Conservation (phyloP, 2,113 vertebrate genomes). For the Mus pahari region DNA sequence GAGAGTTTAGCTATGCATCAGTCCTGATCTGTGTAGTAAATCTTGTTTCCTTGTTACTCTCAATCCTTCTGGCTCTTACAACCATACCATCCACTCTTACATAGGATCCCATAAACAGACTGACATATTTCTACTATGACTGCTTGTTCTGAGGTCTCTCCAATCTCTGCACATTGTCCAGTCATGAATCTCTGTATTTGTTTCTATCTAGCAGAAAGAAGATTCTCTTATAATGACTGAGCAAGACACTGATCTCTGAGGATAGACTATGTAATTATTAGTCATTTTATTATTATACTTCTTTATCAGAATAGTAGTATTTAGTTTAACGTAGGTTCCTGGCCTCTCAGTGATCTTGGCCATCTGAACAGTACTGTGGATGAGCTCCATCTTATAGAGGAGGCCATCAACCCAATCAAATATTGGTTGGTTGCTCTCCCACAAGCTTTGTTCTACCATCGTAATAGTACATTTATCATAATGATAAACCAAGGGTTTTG, state of each 20-base stretch:
- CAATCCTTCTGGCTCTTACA: neutral
- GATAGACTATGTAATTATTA: neutral
- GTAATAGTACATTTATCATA: neutral
- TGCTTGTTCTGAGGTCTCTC: neutral
- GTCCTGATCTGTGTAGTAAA: neutral
- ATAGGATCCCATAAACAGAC: neutral
- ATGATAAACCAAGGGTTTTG: no score
- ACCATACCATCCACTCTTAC: neutral
- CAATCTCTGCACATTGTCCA: neutral
- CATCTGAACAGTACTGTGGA: neutral
- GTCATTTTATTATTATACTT: neutral
- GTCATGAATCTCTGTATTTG: neutral
- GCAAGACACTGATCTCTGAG: neutral
- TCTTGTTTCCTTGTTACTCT: no score
- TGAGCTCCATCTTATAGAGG: no score
- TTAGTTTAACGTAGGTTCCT: neutral
- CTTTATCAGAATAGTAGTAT: neutral
- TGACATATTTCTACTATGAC: neutral
- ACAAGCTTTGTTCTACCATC: neutral
- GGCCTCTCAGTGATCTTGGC: neutral
- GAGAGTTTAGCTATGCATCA: neutral
- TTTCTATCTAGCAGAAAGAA: neutral
- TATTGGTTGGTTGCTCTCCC: neutral
- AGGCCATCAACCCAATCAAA: neutral
- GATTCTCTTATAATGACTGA: neutral